Percentiles rank a stretch among this genome's conserved stretches.
These are phyloP conservation scores for Venusia cambrica DNA, from an alignment of 2,888 invertebrate genomes.

Conservation along the genomic window DNA sequence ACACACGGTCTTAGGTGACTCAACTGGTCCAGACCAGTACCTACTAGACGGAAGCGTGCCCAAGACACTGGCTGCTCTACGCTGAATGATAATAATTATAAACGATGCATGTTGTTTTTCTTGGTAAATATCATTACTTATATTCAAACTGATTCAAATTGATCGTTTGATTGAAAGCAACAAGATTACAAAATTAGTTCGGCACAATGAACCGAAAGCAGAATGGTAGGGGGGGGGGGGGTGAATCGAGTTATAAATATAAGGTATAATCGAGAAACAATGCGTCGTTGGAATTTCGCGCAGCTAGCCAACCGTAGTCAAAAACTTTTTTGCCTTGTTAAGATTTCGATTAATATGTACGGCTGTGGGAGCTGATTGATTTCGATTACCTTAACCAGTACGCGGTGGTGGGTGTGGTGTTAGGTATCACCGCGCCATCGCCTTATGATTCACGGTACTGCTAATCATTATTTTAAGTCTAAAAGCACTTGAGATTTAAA, in stretches of 20 bases:
- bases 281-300: slow-evolving; percentile 41
- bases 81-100: no score
- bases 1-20: no score
- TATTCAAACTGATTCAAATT: slow-evolving; percentile 9
- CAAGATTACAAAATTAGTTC: slow-evolving; percentile 30
- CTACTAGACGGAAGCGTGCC: no score
- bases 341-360: slow-evolving; percentile 19
- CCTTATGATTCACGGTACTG: slow-evolving; percentile 7
- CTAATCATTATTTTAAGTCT: no score
- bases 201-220: slow-evolving; percentile 31
- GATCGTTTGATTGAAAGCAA: slow-evolving; percentile 25
- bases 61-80: no score
- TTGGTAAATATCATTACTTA: background rate
- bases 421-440: background rate
- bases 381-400: background rate
- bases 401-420: no score
- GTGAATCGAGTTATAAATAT: slow-evolving; percentile 44
- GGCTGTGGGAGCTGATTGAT: slow-evolving; percentile 17
- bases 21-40: no score
- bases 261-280: slow-evolving; percentile 40
- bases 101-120: background rate
- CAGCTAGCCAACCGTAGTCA: slow-evolving; percentile 37
- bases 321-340: slow-evolving; percentile 31
- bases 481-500: no score
- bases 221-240: slow-evolving; percentile 22